Percentiles rank a stretch among this genome's conserved stretches.
Evolutionary conservation across 1,140 invertebrate species (phyloP).

Genomic region (Octopus sinensis): DNA sequence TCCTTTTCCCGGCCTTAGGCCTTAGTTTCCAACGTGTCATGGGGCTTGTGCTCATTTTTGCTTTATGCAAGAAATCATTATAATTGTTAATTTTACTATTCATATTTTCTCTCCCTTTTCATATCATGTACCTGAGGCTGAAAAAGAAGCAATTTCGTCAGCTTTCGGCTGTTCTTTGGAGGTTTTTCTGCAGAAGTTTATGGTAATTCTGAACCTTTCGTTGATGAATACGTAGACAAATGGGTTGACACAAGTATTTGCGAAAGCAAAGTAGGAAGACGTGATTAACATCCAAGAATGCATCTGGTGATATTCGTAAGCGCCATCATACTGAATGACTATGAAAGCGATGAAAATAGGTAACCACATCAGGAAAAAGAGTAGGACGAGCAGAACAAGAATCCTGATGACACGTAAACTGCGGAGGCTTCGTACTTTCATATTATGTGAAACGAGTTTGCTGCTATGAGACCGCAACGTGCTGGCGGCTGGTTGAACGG

Average conservation of each 20-base stretch:
- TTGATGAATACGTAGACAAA: slow-evolving; percentile 43
- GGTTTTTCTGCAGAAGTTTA: background rate
- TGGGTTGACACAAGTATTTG: slow-evolving; percentile 44
- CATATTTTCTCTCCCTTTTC: background rate
- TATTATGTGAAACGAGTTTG: background rate
- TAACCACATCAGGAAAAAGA: slow-evolving; percentile 45
- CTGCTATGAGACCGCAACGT: background rate
- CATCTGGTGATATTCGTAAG: slow-evolving; percentile 26
- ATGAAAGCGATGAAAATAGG: slow-evolving; percentile 41
- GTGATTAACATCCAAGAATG: slow-evolving; percentile 34
- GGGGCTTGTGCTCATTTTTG: no score
- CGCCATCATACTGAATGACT: slow-evolving; percentile 31
- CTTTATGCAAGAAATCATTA: no score
- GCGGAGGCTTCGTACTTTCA: slow-evolving; percentile 19
- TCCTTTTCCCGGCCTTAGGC: no score
- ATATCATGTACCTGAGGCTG: background rate
- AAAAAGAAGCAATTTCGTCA: background rate
- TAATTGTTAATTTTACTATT: no score
- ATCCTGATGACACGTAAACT: slow-evolving; percentile 38
- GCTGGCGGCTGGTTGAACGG: background rate
- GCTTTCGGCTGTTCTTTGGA: background rate
- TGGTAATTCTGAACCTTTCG: slow-evolving; percentile 19
- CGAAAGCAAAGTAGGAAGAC: slow-evolving; percentile 29
- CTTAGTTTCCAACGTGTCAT: no score
- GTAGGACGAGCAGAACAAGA: slow-evolving; percentile 36